phyloP scores from a whole-genome alignment of 2,113 vertebrate genomes.

The Sula dactylatra region DNA sequence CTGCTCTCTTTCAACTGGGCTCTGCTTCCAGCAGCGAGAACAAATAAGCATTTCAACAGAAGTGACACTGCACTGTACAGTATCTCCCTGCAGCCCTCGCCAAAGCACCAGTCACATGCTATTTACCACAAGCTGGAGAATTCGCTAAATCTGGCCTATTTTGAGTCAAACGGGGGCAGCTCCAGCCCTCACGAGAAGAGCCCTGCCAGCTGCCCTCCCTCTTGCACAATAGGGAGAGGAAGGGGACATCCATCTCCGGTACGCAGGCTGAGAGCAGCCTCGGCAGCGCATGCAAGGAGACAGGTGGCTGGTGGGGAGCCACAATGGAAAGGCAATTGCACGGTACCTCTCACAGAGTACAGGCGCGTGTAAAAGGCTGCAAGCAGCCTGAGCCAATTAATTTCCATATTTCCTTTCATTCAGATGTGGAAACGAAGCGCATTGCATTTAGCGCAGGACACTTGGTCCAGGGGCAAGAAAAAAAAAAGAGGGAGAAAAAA shows the following conservation, averaged over 20 bases:
- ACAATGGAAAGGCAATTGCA: slow-evolving; percentile 27
- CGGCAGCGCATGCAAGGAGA: background rate
- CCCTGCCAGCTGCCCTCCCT: slow-evolving; percentile 26
- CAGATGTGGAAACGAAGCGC: background rate
- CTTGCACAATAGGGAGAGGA: background rate
- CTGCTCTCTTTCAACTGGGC: background rate
- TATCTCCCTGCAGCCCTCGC: background rate
- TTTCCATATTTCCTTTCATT: slow-evolving; percentile 48
- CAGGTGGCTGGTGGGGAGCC: slow-evolving; percentile 11
- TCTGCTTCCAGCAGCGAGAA: background rate
- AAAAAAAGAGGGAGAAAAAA: background rate
- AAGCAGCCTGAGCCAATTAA: slow-evolving; percentile 15
- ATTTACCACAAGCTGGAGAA: background rate
- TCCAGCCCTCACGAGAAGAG: background rate
- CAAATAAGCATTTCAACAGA: background rate
- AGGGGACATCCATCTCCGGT: background rate
- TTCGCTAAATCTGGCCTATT: slow-evolving; percentile 33
- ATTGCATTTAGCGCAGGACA: background rate
- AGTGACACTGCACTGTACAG: background rate
- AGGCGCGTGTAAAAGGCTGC: background rate
- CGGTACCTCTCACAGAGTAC: background rate
- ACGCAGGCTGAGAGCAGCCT: background rate
- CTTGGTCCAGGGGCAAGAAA: background rate
- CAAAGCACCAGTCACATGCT: background rate
- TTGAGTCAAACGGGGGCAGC: background rate